Conservation (phyloP, 2,888 invertebrate genomes). For the Drosophila fungiperda region DNA sequence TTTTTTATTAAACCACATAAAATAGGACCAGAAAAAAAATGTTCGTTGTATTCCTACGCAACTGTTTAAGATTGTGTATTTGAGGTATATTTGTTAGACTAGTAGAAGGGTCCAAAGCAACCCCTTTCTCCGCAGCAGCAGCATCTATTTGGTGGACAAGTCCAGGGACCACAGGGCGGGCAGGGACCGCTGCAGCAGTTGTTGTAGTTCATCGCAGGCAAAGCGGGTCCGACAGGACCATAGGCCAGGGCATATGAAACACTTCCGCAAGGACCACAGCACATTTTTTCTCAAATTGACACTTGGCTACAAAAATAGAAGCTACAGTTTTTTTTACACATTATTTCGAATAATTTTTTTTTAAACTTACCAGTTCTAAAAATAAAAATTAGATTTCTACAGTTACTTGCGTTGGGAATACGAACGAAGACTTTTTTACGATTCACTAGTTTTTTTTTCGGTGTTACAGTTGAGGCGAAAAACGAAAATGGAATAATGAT, state of each 20-base stretch:
- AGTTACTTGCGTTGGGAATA: constrained; percentile 19
- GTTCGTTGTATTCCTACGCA: constrained; percentile 22
- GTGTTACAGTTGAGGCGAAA: constrained; percentile 22
- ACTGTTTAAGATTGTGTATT: neutral
- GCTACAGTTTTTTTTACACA: neutral
- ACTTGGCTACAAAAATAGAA: no score
- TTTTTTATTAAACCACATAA: no score
- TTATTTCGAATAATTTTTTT: accelerated
- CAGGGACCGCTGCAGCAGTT: constrained; percentile 69
- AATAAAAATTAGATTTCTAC: neutral
- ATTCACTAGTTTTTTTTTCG: constrained; percentile 23
- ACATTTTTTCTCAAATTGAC: constrained; percentile 43
- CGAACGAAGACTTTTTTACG: constrained; percentile 44
- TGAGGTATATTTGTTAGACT: neutral
- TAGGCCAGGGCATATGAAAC: constrained; percentile 68
- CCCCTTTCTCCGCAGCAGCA: constrained; percentile 59
- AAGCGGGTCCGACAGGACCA: constrained; percentile 66
- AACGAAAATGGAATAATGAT: constrained; percentile 29
- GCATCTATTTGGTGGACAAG: constrained; percentile 68
- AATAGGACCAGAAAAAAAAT: constrained; percentile 4
- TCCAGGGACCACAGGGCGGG: constrained; percentile 75
- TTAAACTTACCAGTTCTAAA: constrained; percentile 25
- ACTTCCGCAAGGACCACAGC: constrained; percentile 60
- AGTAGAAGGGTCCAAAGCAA: constrained; percentile 71
- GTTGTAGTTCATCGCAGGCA: constrained; percentile 68